Base-by-base conservation (phyloP, 1,140 invertebrate species). In the Trichonephila inaurata region DNA sequence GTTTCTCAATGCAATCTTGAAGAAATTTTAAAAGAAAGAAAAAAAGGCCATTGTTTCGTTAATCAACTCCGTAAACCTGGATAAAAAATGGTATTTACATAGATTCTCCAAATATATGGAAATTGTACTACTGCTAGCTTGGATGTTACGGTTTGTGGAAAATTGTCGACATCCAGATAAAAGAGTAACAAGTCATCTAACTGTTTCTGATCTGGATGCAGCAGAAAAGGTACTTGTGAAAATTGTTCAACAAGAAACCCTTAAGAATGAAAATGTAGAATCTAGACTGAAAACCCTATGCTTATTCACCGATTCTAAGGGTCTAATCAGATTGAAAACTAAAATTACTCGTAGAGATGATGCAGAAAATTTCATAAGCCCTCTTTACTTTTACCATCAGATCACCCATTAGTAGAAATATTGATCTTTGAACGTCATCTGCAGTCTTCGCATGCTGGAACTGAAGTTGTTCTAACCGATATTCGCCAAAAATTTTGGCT, bases 371-470 rank as follows among this genome's bases (percentile, higher is more conserved):
- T 88, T 66, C 28, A 88, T 10, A 66, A 66, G 2, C 1, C 86
- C 60, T 28, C 6, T 72, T 14, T n/a, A n/a, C 6, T 72, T 12
- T 28, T 72, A 24, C 24, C 66, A 12, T 33, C 5, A 8, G 10
- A 64, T 40, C 86, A 88, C 21, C 28, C 28, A 66, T 14, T 40
- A 62, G 28, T 87, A 60, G 85, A 62, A 62, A 2, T 18, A 18
- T 33, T 87, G 33, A 87, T 87, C 61, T 62, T 24, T 18, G 85
- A 87, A 87, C 40, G 28, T 60, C 85, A 87, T 87, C 18, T 61
- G n/a, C 5, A 18, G n/a, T 61, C n/a, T 33, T 19, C 18, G 4
- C 86, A 66, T 58, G 51, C 44, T 66, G 86, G 62, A 40, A 66
- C 24, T 24, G 24, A 87, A 62, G 61, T 87, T 62, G 24, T 60